Evolutionary conservation across 2,113 vertebrate species (phyloP), one percentile per base, ranked within the genome.

Genomic region (Eurypyga helias): DNA sequence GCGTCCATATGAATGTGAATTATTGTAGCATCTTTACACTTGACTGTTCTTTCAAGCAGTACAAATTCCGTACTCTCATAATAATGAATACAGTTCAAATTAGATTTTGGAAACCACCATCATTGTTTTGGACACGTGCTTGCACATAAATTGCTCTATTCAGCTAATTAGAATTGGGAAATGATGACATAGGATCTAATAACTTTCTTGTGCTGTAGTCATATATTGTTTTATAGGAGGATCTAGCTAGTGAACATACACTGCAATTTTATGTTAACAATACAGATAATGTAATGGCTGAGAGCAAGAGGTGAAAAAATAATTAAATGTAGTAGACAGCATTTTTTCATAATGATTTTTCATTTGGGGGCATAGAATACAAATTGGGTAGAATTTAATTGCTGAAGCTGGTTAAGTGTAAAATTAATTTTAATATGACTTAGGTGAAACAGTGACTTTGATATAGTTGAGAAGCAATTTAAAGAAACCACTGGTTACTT

Each of bases 361-460:
- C 6, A 25, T 85, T 76, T 33, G 2, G 2, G 18, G 23, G 17
- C 62, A 28, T 38, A 55, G 55, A 81, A 77, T 70, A 54, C 19
- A 92, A 88, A 91, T 83, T 65, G 20, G 29, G 38, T 57, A 54
- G 41, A 72, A 78, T 81, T 93, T 80, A 91, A 70, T 83, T 69
- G 13, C 43, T 86, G 18, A 86, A 75, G 24, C 51, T 93, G n/a
- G 31, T 90, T 80, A 93, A 90, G 60, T 84, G 38, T 89, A 52
- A 83, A 80, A 92, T 76, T 86, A 28, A 61, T 92, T 88, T 86
- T 86, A 31, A 29, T 81, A 17, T 58, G 46, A 17, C 45, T 77
- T 66, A 76, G 80, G 24, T 70, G 85, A 65, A 94, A 77, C 10
- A 14, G 26, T 79, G 64, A n/a, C 52, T 90, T 89, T 70, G 9